Evolutionary conservation across 2,113 vertebrate species (phyloP), one percentile per base, ranked within the genome.

Genomic region (Strix uralensis): DNA sequence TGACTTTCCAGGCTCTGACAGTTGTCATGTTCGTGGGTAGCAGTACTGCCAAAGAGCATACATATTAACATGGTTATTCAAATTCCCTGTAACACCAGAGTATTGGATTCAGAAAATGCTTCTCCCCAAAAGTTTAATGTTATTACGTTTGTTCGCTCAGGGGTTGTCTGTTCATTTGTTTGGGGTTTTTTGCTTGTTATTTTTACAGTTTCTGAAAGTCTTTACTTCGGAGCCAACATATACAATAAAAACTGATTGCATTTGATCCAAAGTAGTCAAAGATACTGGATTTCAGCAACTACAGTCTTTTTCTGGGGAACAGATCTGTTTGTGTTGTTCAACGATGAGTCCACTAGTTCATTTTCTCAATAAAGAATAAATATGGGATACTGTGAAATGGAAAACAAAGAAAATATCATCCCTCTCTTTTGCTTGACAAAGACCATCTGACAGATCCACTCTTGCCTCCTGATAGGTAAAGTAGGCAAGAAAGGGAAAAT

Each of bases 1-100:
- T 75, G 94, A 92, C 83, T 96, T 94, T 87, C 72, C 80, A 94
- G 83, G 75, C 80, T 95, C 77, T 96, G 90, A 90, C 94, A 92
- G 92, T 96, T 93, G 88, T 93, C 93, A 86, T 86, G 88, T 95
- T 86, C 88, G 18, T 55, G 59, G 80, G 54, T 7, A 90, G 46
- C 66, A 74, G 85, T 70, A 66, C 75, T 88, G 88, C 82, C 92
- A 92, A 78, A 83, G 63, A 83, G 23, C 67, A 69, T 84, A 63
- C 74, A 77, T 62, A 75, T 88, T 95, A 94, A 89, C 84, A 66
- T 0, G 4, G 81, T 27, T 49, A 90, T 67, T 88, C 67, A 78
- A 62, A 92, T 63, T 95, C 54, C 36, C 27, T 62, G 8, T 5
- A 54, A 80, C 51, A 51, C 17, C 51, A 58, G 25, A 55, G 22